Evolutionary conservation across 2,888 invertebrate genomes (phyloP).

Genomic region (Blomia tropicalis): DNA sequence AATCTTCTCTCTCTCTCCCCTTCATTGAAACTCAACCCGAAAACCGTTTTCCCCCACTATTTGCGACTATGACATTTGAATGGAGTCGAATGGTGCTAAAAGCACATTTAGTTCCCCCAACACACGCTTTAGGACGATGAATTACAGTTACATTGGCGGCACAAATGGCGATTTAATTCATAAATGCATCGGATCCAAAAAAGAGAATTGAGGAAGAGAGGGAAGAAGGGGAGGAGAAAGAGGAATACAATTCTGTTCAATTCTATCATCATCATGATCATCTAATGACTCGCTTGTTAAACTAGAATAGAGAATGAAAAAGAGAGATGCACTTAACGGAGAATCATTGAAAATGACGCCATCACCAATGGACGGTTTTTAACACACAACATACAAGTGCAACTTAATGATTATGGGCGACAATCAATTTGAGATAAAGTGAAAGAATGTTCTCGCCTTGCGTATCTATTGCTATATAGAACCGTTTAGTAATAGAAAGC

Average conservation of each 20-base stretch:
- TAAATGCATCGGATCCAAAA: conserved; percentile 15
- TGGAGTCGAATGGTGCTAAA: conserved; percentile 12
- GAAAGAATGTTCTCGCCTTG: too few species aligned
- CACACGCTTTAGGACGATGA: too few species aligned
- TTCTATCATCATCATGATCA: neutral
- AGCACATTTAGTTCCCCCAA: neutral
- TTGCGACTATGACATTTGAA: conserved; percentile 12
- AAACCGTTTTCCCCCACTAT: too few species aligned
- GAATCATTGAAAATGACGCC: neutral
- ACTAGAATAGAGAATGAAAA: neutral
- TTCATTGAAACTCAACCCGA: too few species aligned
- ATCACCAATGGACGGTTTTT: too few species aligned
- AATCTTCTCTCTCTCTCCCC: too few species aligned
- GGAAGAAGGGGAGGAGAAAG: too few species aligned
- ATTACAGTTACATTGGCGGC: too few species aligned
- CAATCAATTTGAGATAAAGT: conserved; percentile 14
- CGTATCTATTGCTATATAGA: too few species aligned
- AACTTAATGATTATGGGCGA: conserved; percentile 14
- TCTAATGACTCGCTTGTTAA: conserved; percentile 13
- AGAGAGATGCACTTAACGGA: neutral
- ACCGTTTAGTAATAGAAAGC: too few species aligned
- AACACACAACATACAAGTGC: neutral
- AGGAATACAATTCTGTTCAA: too few species aligned
- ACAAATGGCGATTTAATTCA: conserved; percentile 12
- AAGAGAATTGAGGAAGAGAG: too few species aligned